These are phyloP conservation scores for Apis laboriosa DNA, from an alignment of 1,140 invertebrate genomes.

Conservation along the genomic window DNA sequence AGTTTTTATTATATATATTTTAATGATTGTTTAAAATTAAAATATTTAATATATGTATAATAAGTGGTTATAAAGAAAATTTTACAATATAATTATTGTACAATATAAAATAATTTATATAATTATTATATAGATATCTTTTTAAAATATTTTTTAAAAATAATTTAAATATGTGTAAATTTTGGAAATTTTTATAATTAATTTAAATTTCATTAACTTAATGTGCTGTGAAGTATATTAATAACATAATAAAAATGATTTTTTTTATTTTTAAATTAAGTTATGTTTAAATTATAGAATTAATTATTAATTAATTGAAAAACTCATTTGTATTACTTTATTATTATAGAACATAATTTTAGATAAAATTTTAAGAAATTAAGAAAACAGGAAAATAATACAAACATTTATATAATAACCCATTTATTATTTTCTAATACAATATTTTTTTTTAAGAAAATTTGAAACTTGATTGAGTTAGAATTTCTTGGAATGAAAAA, in stretches of 20 bases:
- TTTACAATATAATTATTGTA: too few relatives aligned
- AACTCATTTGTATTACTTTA: conserved; percentile 10
- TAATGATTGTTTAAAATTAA: too few relatives aligned
- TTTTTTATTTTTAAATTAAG: neutral
- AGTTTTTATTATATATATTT: neutral
- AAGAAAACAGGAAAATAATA: conserved; percentile 1
- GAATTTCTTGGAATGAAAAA: conserved; percentile 72
- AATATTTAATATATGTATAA: neutral
- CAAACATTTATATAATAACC: conserved; percentile 49
- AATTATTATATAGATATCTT: too few relatives aligned
- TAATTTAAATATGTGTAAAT: neutral
- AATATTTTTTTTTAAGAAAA: conserved; percentile 56
- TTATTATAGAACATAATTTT: conserved; percentile 10
- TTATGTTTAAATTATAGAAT: neutral
- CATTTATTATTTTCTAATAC: conserved; percentile 58
- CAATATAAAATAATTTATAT: too few relatives aligned
- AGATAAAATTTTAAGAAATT: conserved; percentile 11
- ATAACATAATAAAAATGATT: neutral
- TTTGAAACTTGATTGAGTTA: conserved; percentile 56
- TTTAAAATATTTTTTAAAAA: neutral
- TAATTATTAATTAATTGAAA: neutral
- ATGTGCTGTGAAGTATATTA: neutral
- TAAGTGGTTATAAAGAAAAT: too few relatives aligned
- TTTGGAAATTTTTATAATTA: neutral
- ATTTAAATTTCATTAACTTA: too few relatives aligned